Evolutionary conservation across 2,797 vertebrate genomes (phyloP), one percentile per base, ranked within the genome.

Genomic region (Sparidentex hasta): DNA sequence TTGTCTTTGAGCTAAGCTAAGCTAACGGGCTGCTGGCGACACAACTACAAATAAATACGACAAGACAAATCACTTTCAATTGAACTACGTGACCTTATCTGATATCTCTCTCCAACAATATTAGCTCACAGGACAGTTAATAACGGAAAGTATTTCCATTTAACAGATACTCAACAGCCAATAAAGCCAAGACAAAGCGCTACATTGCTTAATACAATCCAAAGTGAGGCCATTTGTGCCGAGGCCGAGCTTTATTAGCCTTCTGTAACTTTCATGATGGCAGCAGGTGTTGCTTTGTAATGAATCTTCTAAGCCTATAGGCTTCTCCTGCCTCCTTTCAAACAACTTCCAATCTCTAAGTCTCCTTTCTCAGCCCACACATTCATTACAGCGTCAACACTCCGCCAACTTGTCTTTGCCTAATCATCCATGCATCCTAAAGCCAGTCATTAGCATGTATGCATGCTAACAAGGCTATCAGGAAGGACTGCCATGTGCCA

Each of bases 401-500:
- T 70, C 65, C 43, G 56, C 43, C 63, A 52, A 13, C 71, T 65
- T 68, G 61, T 84, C 78, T 81, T 57, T 78, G 50, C 76, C 56
- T 84, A 75, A 84, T 84, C 82, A 76, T 57, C 76, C 80, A 47
- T 82, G 79, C 80, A 72, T 85, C 79, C 80, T 78, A 82, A 88
- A 74, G 38, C 57, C 68, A 43, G 27, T 78, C 65, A 80, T 91
- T 88, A 87, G 74, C 83, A 84, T 90, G 80, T 76, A 83, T 81
- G 82, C 79, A 86, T 88, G 81, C 80, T 87, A 87, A 90, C 76
- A 70, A 84, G 74, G 77, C 78, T 85, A 80, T 74, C 74, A 81
- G 51, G 51, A 64, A 79, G 77, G 59, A 64, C 25, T 13, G 21
- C 83, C 66, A 70, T 48, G 79, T 66, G 66, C 79, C 65, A 70